Conservation (phyloP, 2,888 invertebrate species). For the Seira ritae region DNA sequence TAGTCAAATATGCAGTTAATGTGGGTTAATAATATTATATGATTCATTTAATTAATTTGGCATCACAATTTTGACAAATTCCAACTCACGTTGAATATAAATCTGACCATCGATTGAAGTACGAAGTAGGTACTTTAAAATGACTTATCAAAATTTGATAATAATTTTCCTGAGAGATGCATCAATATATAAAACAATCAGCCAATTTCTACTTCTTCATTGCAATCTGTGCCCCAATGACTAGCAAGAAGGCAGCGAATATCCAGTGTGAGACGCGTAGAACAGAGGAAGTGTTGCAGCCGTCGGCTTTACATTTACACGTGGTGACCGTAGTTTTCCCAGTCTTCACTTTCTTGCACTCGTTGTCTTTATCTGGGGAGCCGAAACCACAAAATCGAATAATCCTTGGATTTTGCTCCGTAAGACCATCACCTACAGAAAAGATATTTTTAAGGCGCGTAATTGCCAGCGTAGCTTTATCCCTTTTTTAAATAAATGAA, state of each 20-base stretch:
- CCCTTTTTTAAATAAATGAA: too few relatives aligned
- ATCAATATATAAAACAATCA: too few relatives aligned
- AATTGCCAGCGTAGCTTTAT: too few relatives aligned
- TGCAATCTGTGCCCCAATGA: constrained; percentile 13
- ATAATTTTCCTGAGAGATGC: too few relatives aligned
- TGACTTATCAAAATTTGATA: too few relatives aligned
- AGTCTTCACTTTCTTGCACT: not conserved
- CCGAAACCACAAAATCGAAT: constrained; percentile 27
- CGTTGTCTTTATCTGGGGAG: not conserved
- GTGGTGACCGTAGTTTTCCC: not conserved
- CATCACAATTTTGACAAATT: too few relatives aligned
- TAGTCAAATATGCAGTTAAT: too few relatives aligned
- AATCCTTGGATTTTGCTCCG: not conserved
- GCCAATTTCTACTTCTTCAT: not conserved
- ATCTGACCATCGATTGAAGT: too few relatives aligned
- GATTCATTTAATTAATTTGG: too few relatives aligned
- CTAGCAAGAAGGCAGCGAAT: constrained; percentile 13
- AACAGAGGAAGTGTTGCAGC: constrained; percentile 30
- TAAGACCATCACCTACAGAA: constrained; percentile 8
- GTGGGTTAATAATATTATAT: too few relatives aligned
- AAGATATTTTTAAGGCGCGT: not conserved
- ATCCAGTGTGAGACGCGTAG: constrained; percentile 31
- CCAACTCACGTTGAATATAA: too few relatives aligned
- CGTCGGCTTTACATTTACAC: constrained; percentile 17
- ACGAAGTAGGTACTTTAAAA: too few relatives aligned